These are phyloP conservation scores for Argyra leucocephala DNA, from an alignment of 2,888 invertebrate species.

Conservation along the genomic window DNA sequence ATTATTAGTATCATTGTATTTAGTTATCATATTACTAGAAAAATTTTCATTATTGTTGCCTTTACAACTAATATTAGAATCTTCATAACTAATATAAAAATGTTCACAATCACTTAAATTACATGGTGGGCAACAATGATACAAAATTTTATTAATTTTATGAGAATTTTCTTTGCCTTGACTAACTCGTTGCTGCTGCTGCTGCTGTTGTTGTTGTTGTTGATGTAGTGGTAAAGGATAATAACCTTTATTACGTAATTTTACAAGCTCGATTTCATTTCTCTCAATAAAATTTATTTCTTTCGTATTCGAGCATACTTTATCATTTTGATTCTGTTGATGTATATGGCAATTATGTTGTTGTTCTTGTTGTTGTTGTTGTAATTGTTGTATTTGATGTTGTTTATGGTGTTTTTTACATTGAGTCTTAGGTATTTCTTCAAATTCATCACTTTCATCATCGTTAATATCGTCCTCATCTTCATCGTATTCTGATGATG, in stretches of 20 bases:
- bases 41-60: not conserved
- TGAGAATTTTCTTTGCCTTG: not conserved
- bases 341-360: constrained; percentile 11
- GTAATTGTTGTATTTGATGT: constrained; percentile 1
- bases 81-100: constrained; percentile 15
- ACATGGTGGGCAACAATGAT: not conserved
- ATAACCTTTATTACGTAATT: not conserved
- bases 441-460: constrained; percentile 1
- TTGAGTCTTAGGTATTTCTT: not conserved
- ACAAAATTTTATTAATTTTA: not conserved
- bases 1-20: not conserved
- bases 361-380: constrained; percentile 14
- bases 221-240: not conserved
- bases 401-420: not conserved
- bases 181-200: constrained; percentile 8
- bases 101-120: constrained; percentile 15
- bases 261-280: not conserved
- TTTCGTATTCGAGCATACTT: not conserved
- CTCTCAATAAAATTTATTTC: not conserved
- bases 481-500: not conserved
- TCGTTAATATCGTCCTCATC: not conserved
- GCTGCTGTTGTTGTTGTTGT: constrained; percentile 11
- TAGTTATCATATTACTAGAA: not conserved
- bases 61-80: not conserved
- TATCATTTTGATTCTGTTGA: not conserved